Evolutionary conservation across 2,888 invertebrate genomes (phyloP), one percentile per base, ranked within the genome.

Genomic region (Petrolisthes cinctipes): DNA sequence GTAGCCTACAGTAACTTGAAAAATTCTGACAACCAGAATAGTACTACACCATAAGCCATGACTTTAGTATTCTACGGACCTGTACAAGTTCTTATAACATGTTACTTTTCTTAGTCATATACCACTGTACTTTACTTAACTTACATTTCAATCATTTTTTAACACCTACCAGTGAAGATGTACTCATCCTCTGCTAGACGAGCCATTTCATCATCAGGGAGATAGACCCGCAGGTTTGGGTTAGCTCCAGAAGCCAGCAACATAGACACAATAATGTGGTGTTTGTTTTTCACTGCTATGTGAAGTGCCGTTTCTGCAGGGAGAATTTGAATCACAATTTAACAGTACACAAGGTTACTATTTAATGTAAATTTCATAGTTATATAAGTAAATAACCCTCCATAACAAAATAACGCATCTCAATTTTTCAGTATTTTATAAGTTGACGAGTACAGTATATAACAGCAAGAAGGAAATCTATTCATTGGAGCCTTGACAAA

Each of bases 161-260:
- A 9, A 61, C 61, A 61, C 61, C 61, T 61, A 89, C 91, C 91
- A 37, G 91, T 91, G 89, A 91, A 91, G n/a, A 90, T 90, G 75
- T 88, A 90, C 79, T 90, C 91, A 68, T 91, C 91, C 57, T 90
- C 91, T 9, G 92, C 91, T 71, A 90, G 88, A 20, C 87, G 76
- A 53, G 81, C 83, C 88, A 85, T 91, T 68, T 93, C 92, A 37
- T 92, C 92, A 83, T 93, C 93, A 37, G 92, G 91, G 4, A 92
- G 92, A 57, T 94, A 94, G 6, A 95, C 95, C 4, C 95, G 94
- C 86, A 96, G 93, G 93, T 97, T 97, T 0, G 98, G 95, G 93
- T 96, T 95, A 0, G 98, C 97, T 0, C 97, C 97, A 84, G 96
- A 95, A 84, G 95, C 94, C 91, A 98, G 93, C 82, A 98, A 93